Base-by-base conservation (phyloP, 2,888 invertebrate species). In the Charanyca ferruginea region DNA sequence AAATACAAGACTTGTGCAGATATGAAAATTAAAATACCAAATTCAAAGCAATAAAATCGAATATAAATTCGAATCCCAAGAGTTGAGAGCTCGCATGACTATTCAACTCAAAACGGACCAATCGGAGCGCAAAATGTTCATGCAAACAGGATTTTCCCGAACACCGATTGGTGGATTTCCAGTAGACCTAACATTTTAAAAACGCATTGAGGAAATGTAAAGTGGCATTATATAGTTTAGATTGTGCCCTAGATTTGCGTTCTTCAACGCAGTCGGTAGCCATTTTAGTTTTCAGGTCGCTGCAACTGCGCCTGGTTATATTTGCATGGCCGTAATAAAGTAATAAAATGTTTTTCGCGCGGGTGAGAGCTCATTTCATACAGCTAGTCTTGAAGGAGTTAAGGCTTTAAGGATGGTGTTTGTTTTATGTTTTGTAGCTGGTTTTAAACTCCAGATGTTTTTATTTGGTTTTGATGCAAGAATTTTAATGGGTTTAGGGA, bases 221-320 rank as follows among this genome's bases (percentile, higher is more conserved):
- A 81, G 68, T 73, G 73, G 77, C 78, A 55, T 77, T 54, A 64
- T 79, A 79, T 72, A 84, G 84, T 85, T 85, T 81, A 90, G 87
- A 89, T 88, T 87, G 86, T 86, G 91, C 80, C 86, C 92, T 85
- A 91, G 89, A 92, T 92, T 90, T 85, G 80, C 81, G 83, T 85
- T 86, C 86, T 87, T 85, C 82, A 84, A 75, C 82, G 83, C 80
- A 79, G 84, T 86, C 77, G 87, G 80, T 83, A 85, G 85, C 83
- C 82, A 83, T 86, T 89, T 86, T 83, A 85, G 86, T 86, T 84
- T 87, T 81, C 87, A 88, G 89, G 85, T 88, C 85, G 83, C 75
- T 79, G 81, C 81, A 83, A 83, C 88, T 86, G 86, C 85, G 83
- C 81, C 76, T 81, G 77, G 77, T 83, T 84, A 76, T 88, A 88